Evolutionary conservation across 2,888 invertebrate genomes (phyloP), one percentile per base, ranked within the genome.

Genomic region (Ornithoptera priamus): DNA sequence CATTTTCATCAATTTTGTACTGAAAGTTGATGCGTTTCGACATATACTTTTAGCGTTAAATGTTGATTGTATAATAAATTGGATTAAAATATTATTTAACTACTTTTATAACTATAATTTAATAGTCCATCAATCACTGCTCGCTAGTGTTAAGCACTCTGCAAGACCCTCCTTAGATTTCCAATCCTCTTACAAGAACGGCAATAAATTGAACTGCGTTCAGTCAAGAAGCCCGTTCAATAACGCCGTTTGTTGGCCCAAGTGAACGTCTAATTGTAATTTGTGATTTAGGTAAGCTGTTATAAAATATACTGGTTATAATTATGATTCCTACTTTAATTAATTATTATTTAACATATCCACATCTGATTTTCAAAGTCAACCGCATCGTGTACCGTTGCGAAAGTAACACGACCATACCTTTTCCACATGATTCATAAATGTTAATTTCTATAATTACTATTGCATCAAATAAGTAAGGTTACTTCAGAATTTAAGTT

Each of bases 141-240:
- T 60, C 18, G 39, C 30, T 46, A 46, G 62, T 57, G 50, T 63
- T 68, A 63, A 63, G 63, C 53, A 63, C 59, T 24, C 22, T n/a
- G 62, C 39, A 66, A 69, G 70, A 60, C 62, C 65, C 67, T 60
- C 66, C 69, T 73, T 50, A 72, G 72, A 75, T 74, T 78, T 78
- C 76, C 80, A 80, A 80, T 78, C 72, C 77, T 74, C 76, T 76
- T 67, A 75, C 77, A 77, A 81, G 77, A 80, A 80, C 76, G 80
- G 75, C 78, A 76, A 76, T 77, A 74, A 80, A 83, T 81, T 80
- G 76, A 77, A 80, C 78, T 77, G 77, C 75, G 76, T 76, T 76
- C 77, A 80, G 78, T 81, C 78, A 79, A 79, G 78, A 67, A 73
- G 72, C 74, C 61, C 77, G 77, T 79, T 81, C 75, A 79, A 78